A percentile compares a stretch with the other conserved stretches of the same genome.
Conservation (phyloP, 2,888 invertebrate genomes). For the Watsonalla binaria region DNA sequence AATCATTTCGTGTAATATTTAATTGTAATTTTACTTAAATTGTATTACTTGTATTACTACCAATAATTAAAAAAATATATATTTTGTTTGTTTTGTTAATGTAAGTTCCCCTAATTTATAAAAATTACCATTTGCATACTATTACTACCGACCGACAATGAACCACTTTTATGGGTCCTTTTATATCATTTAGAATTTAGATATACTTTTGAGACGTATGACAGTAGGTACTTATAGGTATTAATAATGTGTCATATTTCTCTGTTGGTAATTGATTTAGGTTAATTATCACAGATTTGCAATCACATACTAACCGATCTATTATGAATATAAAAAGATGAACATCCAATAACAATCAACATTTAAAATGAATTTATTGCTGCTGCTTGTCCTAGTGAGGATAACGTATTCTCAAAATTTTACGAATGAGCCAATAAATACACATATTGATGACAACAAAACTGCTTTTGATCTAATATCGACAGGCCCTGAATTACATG, state of each 20-base stretch:
- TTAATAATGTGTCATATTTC: not conserved
- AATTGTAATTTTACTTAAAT: too few relatives aligned
- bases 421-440: not conserved
- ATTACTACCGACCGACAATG: too few relatives aligned
- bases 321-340: not conserved
- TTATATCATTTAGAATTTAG: too few relatives aligned
- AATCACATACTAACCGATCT: not conserved
- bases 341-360: not conserved
- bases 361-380: not conserved
- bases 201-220: not conserved
- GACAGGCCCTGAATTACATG: not conserved
- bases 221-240: not conserved
- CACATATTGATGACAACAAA: not conserved
- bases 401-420: not conserved
- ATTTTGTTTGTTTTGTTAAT: too few relatives aligned
- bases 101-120: too few relatives aligned
- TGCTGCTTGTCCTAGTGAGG: not conserved
- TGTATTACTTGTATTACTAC: too few relatives aligned
- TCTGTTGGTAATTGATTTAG: not conserved
- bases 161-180: too few relatives aligned
- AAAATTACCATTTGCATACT: too few relatives aligned
- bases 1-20: not conserved
- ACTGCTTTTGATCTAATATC: not conserved
- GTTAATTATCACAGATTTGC: not conserved
- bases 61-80: too few relatives aligned